A percentile compares a stretch with the other conserved stretches of the same genome.
Conservation (phyloP, 2,888 invertebrate genomes). For the Myopa testacea region DNA sequence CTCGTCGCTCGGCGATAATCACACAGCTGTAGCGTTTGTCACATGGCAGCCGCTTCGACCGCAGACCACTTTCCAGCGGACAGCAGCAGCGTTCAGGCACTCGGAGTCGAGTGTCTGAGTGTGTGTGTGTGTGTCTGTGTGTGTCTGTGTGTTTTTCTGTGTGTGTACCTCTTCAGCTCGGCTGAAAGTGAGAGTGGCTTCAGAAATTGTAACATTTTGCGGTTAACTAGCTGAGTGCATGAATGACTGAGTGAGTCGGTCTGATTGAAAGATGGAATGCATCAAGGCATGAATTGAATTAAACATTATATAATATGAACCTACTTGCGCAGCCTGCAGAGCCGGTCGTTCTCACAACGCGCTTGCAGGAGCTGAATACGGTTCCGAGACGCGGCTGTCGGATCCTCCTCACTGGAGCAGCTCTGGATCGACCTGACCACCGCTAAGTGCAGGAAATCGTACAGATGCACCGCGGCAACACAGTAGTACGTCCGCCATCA, state of each 20-base stretch:
- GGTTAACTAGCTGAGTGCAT: conserved; percentile 39
- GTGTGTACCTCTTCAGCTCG: not conserved
- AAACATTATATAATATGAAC: not conserved
- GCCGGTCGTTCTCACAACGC: not conserved
- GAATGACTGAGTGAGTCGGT: conserved; percentile 38
- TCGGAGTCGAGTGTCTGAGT: not conserved
- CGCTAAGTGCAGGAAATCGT: conserved; percentile 23
- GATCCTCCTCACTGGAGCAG: conserved; percentile 1
- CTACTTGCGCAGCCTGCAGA: not conserved
- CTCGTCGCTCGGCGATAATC: conserved; percentile 31
- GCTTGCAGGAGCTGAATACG: not conserved
- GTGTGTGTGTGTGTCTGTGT: too few species aligned
- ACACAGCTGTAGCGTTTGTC: conserved; percentile 38
- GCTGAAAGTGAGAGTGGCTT: conserved; percentile 66
- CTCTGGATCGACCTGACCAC: not conserved
- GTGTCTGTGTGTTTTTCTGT: too few species aligned
- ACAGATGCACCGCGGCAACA: not conserved
- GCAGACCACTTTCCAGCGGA: conserved; percentile 45
- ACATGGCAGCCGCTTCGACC: conserved; percentile 33
- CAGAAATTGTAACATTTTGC: conserved; percentile 66
- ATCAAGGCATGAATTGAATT: conserved; percentile 26
- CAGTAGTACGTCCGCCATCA: not conserved
- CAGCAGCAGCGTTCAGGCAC: conserved; percentile 42
- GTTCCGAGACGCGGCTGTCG: not conserved
- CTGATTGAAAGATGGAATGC: conserved; percentile 29